Conservation (phyloP, 2,888 invertebrate genomes). For the Agrotis exclamationis region DNA sequence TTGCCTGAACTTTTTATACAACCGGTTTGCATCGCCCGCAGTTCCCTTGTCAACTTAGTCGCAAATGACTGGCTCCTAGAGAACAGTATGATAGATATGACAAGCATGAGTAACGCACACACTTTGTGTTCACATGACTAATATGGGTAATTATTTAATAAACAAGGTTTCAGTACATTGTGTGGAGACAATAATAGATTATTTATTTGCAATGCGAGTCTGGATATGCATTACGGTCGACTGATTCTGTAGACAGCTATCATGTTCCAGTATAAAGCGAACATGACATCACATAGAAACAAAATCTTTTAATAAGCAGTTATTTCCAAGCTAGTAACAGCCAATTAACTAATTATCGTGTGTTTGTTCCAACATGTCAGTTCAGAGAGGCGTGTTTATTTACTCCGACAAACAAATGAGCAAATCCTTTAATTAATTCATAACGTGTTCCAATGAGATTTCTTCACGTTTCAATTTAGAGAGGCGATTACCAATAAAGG, state of each 20-base stretch:
- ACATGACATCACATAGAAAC: background rate
- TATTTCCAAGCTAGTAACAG: conserved; percentile 21
- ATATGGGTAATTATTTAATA: conserved; percentile 54
- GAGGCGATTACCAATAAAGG: conserved; percentile 75
- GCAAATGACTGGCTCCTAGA: conserved; percentile 69
- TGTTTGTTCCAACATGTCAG: conserved; percentile 46
- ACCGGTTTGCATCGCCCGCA: conserved; percentile 69
- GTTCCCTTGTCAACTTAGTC: conserved; percentile 71
- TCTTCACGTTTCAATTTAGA: conserved; percentile 78
- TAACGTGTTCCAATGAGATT: conserved; percentile 68
- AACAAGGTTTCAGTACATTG: conserved; percentile 32
- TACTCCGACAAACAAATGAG: conserved; percentile 50
- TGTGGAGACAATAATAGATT: conserved; percentile 42
- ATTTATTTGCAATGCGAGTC: conserved; percentile 20
- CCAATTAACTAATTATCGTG: conserved; percentile 48
- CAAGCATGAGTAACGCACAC: conserved; percentile 71
- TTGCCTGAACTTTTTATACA: conserved; percentile 78
- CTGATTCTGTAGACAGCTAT: background rate
- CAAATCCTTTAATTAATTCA: conserved; percentile 73
- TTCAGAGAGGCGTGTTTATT: conserved; percentile 46
- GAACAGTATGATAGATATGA: conserved; percentile 79
- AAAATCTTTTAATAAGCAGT: conserved; percentile 13
- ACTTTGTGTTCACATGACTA: conserved; percentile 71
- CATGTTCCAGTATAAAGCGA: background rate
- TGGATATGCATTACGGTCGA: conserved; percentile 6